A percentile compares a stretch with the other conserved stretches of the same genome.
phyloP scores from a whole-genome alignment of 2,888 invertebrate genomes.

The Chrysopilus asiliformis region DNA sequence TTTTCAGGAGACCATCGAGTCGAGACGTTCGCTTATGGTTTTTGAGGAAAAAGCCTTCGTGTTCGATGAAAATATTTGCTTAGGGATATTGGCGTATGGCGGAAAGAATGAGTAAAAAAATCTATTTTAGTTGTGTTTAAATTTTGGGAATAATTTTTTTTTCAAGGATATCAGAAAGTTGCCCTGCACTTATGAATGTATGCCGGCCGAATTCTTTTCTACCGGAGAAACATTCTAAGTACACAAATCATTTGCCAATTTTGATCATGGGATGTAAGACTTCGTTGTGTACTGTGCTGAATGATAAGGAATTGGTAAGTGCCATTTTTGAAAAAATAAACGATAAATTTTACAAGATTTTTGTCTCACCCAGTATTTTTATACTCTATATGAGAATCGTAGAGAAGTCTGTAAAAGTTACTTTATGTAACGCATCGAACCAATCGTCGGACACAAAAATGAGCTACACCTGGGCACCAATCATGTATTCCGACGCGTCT shows the following conservation, averaged over 20 bases:
- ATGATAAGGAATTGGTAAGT: conserved; percentile 15
- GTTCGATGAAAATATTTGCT: conserved; percentile 20
- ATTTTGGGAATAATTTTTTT: neutral
- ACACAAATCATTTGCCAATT: conserved; percentile 22
- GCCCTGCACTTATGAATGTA: conserved; percentile 21
- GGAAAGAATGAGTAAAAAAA: conserved; percentile 14
- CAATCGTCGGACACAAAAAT: no score
- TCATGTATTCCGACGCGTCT: no score
- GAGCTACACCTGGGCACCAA: no score
- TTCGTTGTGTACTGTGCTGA: conserved; percentile 17
- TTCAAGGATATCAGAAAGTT: conserved; percentile 12
- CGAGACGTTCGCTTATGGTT: conserved; percentile 17
- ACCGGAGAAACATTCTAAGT: conserved; percentile 19
- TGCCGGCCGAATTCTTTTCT: conserved; percentile 23
- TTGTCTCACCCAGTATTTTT: no score
- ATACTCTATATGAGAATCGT: neutral
- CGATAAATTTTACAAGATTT: no score
- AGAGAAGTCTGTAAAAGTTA: no score
- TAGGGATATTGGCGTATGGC: conserved; percentile 23
- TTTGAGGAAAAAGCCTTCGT: conserved; percentile 19
- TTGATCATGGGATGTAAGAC: conserved; percentile 23
- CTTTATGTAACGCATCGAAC: no score
- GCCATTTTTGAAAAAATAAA: neutral
- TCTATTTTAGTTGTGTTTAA: conserved; percentile 1
- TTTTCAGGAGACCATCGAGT: conserved; percentile 19